Evolutionary conservation across 2,888 invertebrate genomes (phyloP), one percentile per base, ranked within the genome.

Genomic region (Leptarthrus brevirostris): DNA sequence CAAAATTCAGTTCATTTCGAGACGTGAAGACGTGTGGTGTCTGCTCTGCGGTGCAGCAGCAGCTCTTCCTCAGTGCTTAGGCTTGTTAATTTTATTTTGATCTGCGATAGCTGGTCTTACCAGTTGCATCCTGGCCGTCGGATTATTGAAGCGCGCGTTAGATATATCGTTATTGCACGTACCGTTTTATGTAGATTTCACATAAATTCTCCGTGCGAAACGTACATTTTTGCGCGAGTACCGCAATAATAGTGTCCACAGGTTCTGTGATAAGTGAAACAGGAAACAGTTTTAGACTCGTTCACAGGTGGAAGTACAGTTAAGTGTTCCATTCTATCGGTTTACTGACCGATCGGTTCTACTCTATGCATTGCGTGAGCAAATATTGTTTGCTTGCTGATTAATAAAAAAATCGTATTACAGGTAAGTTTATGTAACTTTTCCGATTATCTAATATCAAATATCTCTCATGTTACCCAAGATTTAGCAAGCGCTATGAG

Each of bases 301-400:
- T 30, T 22, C 30, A 44, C 52, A 69, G 69, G 69, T 69, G 69
- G 52, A 69, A 69, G 24, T 52, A 69, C 69, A 69, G 69, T 69
- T 52, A 69, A 69, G 69, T 69, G 69, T 52, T 44, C 18, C 24
- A 66, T 66, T 69, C 69, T 52, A 5, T 6, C 18, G 47, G 47
- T n/a, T 4, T 47, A 47, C 10, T 14, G 47, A 16, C 8, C 8
- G 52, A 18, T 20, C 20, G 18, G 8, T 10, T 52, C 18, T 16
- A 6, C 18, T 6, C 8, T 20, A 12, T 20, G 18, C 20, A 5
- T 20, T 49, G 5, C 5, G 12, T 52, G 18, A 16, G 18, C 5
- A 20, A 6, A 49, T 18, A 12, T 58, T 58, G 8, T 36, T 36
- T 3, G n/a, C 1, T 14, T 6, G 30, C 36, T 34, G 2, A 20